Evolutionary conservation across 2,888 invertebrate species (phyloP).

Genomic region (Watsonalla binaria): DNA sequence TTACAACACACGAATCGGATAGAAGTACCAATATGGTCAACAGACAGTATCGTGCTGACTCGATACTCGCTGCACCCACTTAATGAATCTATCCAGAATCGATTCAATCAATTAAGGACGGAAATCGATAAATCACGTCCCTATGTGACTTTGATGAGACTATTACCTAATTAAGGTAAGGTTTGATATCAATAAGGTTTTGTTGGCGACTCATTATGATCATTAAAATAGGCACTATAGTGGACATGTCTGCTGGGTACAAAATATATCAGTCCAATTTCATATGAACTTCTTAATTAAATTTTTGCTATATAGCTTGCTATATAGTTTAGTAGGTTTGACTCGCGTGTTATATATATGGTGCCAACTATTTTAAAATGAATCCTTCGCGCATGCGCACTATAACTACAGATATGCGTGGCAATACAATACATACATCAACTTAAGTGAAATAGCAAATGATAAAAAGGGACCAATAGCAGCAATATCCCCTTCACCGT

Average conservation of each 20-base stretch:
- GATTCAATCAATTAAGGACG: slow-evolving; percentile 48
- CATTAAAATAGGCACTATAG: neutral
- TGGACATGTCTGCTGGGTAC: neutral
- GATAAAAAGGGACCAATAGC: too few species aligned
- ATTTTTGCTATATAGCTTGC: too few species aligned
- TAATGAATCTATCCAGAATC: slow-evolving; percentile 37
- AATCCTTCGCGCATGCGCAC: too few species aligned
- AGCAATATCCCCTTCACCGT: too few species aligned
- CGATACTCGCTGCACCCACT: slow-evolving; percentile 7
- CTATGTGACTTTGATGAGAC: slow-evolving; percentile 35
- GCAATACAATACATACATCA: too few species aligned
- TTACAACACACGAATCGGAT: neutral
- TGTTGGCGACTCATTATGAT: neutral
- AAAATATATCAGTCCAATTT: neutral
- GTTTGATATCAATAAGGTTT: neutral
- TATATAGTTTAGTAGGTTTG: too few species aligned
- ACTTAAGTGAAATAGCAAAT: too few species aligned
- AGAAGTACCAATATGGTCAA: neutral
- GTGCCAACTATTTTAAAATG: too few species aligned
- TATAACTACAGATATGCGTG: too few species aligned
- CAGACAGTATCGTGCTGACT: slow-evolving; percentile 16
- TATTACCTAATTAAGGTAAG: slow-evolving; percentile 26
- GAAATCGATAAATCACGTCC: slow-evolving; percentile 45
- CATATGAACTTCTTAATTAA: too few species aligned
- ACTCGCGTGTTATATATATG: too few species aligned